phyloP scores from a whole-genome alignment of 2,888 invertebrate genomes.

The Aspidapion aeneum region DNA sequence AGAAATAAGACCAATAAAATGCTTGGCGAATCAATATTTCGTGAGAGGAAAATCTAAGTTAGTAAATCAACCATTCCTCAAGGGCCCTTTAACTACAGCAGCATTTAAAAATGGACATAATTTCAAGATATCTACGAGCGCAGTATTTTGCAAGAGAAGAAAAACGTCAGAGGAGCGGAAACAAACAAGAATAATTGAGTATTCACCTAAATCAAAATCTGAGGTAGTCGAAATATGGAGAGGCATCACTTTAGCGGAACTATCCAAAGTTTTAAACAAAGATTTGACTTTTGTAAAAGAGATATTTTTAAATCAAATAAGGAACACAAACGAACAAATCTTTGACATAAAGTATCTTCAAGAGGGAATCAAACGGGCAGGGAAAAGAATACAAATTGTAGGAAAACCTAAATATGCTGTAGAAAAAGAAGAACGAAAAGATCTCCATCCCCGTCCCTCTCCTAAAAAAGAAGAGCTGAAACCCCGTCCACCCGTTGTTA shows the following conservation, averaged over 20 bases:
- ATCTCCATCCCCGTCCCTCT: slow-evolving; percentile 61
- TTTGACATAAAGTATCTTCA: slow-evolving; percentile 42
- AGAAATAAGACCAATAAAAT: too few relatives aligned
- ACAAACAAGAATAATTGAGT: slow-evolving; percentile 56
- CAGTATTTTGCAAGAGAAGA: slow-evolving; percentile 53
- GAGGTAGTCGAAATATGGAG: slow-evolving; percentile 69
- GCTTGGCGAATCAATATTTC: too few relatives aligned
- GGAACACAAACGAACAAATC: slow-evolving; percentile 35
- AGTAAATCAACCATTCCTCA: too few relatives aligned
- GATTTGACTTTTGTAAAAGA: slow-evolving; percentile 56
- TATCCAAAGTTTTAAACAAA: slow-evolving; percentile 62
- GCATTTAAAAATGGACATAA: too few relatives aligned
- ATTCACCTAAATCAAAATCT: slow-evolving; percentile 55
- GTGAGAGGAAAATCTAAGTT: too few relatives aligned
- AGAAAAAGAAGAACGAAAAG: slow-evolving; percentile 33
- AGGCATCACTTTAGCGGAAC: slow-evolving; percentile 74
- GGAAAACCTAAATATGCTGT: slow-evolving; percentile 34
- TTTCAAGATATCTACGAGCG: slow-evolving; percentile 43
- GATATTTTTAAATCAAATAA: slow-evolving; percentile 40
- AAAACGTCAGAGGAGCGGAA: slow-evolving; percentile 61
- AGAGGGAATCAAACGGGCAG: slow-evolving; percentile 41
- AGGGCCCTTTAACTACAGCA: too few relatives aligned
- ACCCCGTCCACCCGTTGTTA: slow-evolving; percentile 87
- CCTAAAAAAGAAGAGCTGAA: slow-evolving; percentile 61
- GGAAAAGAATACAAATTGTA: slow-evolving; percentile 44